phyloP scores from a whole-genome alignment of 1,140 invertebrate species.

The Copidosoma floridanum region DNA sequence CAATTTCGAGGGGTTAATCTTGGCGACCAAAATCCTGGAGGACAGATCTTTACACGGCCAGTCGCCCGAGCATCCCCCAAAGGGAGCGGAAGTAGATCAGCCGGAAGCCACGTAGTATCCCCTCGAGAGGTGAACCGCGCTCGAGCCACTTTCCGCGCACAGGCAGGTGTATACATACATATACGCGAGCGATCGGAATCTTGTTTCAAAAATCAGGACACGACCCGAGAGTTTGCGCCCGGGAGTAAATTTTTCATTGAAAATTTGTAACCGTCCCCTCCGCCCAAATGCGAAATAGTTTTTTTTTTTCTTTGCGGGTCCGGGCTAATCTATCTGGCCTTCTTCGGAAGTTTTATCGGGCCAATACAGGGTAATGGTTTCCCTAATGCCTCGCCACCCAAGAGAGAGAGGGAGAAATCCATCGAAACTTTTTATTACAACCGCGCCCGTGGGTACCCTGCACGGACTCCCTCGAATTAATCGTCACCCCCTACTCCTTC shows the following conservation, averaged over 20 bases:
- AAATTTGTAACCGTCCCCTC: too few relatives aligned
- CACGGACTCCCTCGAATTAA: neutral
- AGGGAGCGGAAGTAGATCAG: slow-evolving; percentile 12
- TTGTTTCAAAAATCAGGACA: too few relatives aligned
- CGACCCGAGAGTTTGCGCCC: too few relatives aligned
- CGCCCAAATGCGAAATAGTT: too few relatives aligned
- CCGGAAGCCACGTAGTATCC: slow-evolving; percentile 7
- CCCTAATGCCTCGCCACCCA: neutral
- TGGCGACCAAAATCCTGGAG: neutral
- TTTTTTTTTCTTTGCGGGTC: neutral
- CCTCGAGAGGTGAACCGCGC: neutral
- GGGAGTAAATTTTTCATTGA: too few relatives aligned
- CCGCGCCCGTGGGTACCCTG: too few relatives aligned
- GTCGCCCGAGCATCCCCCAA: neutral
- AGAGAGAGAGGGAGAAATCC: too few relatives aligned
- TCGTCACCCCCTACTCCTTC: too few relatives aligned
- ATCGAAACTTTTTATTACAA: neutral
- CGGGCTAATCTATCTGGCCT: neutral
- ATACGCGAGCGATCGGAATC: too few relatives aligned
- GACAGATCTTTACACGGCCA: neutral
- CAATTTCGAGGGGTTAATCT: neutral
- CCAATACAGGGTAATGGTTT: too few relatives aligned
- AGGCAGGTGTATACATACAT: too few relatives aligned
- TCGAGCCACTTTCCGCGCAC: too few relatives aligned
- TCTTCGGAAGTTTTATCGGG: neutral